Percentiles rank a stretch among this genome's conserved stretches.
phyloP scores from a whole-genome alignment of 2,797 vertebrate genomes.

The Acanthiza pusilla region DNA sequence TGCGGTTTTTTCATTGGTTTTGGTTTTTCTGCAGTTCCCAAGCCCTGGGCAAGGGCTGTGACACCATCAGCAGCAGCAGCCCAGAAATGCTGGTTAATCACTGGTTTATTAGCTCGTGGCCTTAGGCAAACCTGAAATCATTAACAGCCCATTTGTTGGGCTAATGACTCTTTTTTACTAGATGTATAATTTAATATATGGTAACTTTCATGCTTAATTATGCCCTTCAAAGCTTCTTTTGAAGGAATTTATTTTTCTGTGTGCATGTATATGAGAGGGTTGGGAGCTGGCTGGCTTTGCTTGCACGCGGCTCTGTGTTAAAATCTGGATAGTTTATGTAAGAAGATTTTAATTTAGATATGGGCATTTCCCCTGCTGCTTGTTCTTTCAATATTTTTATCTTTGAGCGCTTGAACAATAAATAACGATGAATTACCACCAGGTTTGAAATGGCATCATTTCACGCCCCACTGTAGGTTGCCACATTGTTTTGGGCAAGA shows the following conservation, averaged over 20 bases:
- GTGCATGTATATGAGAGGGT: not conserved
- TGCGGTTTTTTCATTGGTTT: fast-evolving
- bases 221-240: constrained; percentile 49
- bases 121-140: constrained; percentile 54
- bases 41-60: not conserved
- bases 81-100: constrained; percentile 39
- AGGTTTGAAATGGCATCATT: not conserved
- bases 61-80: not conserved
- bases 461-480: not conserved
- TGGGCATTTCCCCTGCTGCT: not conserved
- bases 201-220: constrained; percentile 57
- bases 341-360: constrained; percentile 24
- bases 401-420: not conserved
- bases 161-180: constrained; percentile 59
- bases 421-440: not conserved
- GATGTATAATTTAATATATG: constrained; percentile 57
- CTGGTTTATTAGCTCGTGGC: constrained; percentile 28
- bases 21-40: not conserved
- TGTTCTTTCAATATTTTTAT: constrained; percentile 1
- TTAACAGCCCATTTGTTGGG: constrained; percentile 48
- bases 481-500: constrained; percentile 18
- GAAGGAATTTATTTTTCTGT: constrained; percentile 32
- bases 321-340: not conserved
- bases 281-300: not conserved
- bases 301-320: not conserved